Conservation (phyloP, 2,113 vertebrate species). For the Grantiella picta region DNA sequence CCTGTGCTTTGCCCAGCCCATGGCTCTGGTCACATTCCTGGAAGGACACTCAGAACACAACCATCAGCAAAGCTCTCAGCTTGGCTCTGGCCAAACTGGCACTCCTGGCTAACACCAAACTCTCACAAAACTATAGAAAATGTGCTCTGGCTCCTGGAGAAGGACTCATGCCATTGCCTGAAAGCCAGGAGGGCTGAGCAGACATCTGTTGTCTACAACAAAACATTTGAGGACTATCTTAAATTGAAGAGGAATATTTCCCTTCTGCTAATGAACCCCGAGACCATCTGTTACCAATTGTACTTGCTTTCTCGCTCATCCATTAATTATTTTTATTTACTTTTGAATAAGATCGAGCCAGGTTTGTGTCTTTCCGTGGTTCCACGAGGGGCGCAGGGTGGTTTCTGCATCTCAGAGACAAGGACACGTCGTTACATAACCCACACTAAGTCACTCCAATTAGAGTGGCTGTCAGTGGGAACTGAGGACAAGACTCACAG, state of each 20-base stretch:
- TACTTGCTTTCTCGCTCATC: not conserved
- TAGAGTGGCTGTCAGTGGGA: not conserved
- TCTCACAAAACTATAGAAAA: not conserved
- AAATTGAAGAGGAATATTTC: slow-evolving; percentile 39
- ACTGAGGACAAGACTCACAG: not conserved
- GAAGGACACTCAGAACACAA: fast-evolving
- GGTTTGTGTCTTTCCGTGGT: not conserved
- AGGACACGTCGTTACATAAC: not conserved
- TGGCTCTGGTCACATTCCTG: fast-evolving
- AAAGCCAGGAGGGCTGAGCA: not conserved
- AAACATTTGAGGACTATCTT: slow-evolving; percentile 31
- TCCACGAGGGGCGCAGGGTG: fast-evolving
- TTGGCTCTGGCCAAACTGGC: not conserved
- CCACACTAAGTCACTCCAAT: not conserved
- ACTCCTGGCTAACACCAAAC: not conserved
- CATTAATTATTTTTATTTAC: slow-evolving; percentile 45
- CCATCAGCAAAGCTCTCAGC: fast-evolving
- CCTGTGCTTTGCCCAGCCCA: not conserved
- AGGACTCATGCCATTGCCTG: not conserved
- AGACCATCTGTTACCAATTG: slow-evolving; percentile 61
- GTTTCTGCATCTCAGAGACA: not conserved
- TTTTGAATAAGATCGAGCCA: not conserved
- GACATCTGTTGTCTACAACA: not conserved
- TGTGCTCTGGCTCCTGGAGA: not conserved
- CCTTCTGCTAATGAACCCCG: slow-evolving; percentile 49